Evolutionary conservation across 2,113 vertebrate genomes (phyloP).

Genomic region (Astur gentilis): DNA sequence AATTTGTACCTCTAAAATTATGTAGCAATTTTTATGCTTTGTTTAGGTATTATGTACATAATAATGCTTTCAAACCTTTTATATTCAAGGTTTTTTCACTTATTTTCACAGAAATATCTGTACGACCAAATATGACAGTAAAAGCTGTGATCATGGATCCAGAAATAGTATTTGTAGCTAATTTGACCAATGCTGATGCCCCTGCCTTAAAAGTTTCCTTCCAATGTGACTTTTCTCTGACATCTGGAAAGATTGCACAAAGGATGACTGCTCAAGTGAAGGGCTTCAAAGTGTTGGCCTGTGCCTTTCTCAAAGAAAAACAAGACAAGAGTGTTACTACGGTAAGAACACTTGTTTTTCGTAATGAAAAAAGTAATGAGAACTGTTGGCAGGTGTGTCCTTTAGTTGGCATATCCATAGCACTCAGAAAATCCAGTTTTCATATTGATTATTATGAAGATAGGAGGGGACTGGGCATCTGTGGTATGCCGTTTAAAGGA

Average conservation of each 20-base stretch:
- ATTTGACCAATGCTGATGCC: constrained; percentile 83
- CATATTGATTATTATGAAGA: accelerated
- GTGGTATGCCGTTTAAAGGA: neutral
- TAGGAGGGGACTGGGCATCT: neutral
- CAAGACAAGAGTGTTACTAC: constrained; percentile 81
- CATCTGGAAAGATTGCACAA: constrained; percentile 65
- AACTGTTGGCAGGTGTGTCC: neutral
- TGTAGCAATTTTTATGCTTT: neutral
- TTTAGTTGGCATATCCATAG: neutral
- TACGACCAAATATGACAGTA: constrained; percentile 65
- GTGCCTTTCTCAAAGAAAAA: constrained; percentile 84
- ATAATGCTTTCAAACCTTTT: neutral
- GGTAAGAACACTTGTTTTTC: constrained; percentile 63
- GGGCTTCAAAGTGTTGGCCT: constrained; percentile 87
- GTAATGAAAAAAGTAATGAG: neutral
- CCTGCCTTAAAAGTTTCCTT: constrained; percentile 88
- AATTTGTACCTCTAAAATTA: neutral
- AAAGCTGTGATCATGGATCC: constrained; percentile 86
- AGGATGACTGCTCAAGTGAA: constrained; percentile 80
- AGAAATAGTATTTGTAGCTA: constrained; percentile 95
- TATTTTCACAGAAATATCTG: constrained; percentile 54
- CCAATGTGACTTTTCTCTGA: constrained; percentile 83
- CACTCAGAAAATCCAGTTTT: neutral
- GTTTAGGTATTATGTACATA: neutral
- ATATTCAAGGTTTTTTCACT: neutral